A percentile compares a stretch with the other conserved stretches of the same genome.
phyloP scores from a whole-genome alignment of 2,888 invertebrate genomes.

The Eupithecia exiguata region DNA sequence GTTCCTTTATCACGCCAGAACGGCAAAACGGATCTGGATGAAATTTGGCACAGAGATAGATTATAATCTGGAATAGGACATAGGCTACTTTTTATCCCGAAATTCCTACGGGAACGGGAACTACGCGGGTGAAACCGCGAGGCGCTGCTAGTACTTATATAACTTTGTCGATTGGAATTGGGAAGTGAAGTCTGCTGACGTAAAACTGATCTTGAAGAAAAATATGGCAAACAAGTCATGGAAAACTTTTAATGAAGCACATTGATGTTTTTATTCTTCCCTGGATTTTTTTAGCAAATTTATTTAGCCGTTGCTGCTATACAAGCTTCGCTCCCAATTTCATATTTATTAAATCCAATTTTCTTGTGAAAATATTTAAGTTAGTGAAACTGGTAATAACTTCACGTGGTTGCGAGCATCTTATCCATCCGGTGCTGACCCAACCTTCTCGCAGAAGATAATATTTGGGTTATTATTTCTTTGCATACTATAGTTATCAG shows the following conservation, averaged over 20 bases:
- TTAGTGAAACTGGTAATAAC: background rate
- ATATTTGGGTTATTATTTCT: conserved; percentile 1
- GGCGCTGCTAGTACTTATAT: too few species aligned
- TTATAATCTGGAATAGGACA: too few species aligned
- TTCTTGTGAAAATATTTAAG: conserved; percentile 5
- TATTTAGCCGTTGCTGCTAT: background rate
- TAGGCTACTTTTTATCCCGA: too few species aligned
- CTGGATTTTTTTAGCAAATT: background rate
- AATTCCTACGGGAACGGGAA: too few species aligned
- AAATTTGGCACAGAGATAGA: too few species aligned
- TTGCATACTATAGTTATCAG: background rate
- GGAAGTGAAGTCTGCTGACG: too few species aligned
- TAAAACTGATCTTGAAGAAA: too few species aligned
- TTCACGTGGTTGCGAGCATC: conserved; percentile 4
- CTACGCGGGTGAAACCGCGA: too few species aligned
- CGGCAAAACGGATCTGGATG: too few species aligned
- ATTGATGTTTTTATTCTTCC: background rate
- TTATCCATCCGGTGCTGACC: conserved; percentile 14
- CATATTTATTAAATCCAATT: conserved; percentile 3
- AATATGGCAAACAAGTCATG: background rate
- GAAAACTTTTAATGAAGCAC: background rate
- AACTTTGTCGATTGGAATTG: too few species aligned
- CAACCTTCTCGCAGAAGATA: conserved; percentile 1
- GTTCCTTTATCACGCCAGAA: too few species aligned
- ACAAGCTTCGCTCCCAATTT: background rate